Base-by-base conservation (phyloP, 2,113 vertebrate genomes). In the Panurus biarmicus region DNA sequence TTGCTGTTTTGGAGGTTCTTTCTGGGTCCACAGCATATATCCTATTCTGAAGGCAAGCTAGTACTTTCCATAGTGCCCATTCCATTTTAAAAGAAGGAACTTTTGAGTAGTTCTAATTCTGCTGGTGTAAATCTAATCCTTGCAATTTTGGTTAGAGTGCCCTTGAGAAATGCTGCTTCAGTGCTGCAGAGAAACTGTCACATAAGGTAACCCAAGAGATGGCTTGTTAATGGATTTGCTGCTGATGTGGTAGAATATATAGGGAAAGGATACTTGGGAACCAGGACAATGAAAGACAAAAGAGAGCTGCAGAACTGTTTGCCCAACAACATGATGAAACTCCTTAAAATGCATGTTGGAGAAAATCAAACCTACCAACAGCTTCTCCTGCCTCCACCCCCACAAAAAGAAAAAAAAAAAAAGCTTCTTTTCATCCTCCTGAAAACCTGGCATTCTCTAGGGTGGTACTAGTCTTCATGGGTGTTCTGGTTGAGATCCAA, bases 151-250 rank as follows among this genome's bases (percentile, higher is more conserved):
- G 29, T 44, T 66, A 72, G 47, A 51, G 14, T 80, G 82, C 31
- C 94, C 82, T 93, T 96, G 88, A 83, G 72, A 95, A 90, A 58
- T 86, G 90, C 85, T 88, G 58, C 82, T 73, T 91, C 56, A 31
- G 85, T 79, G 47, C 50, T 83, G 33, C 40, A 45, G 36, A 91
- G 70, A 78, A 94, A 66, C 35, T 47, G 79, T 51, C 44, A 31
- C 50, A n/a, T 3, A 69, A 73, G 72, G n/a, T 80, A 62, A 61
- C 1, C 5, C 33, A 35, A 44, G 81, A 76, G 60, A 6, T 44
- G 67, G 10, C 33, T 85, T 2, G 0, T 58, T 76, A 90, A 70
- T 66, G 60, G 75, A 36, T 92, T 91, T 90, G 60, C 29, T 93
- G 94, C 95, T 95, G 96, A 92, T 7, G 3, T 26, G 19, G 58